phyloP scores from a whole-genome alignment of 2,113 vertebrate species.

The Percina caprodes region DNA sequence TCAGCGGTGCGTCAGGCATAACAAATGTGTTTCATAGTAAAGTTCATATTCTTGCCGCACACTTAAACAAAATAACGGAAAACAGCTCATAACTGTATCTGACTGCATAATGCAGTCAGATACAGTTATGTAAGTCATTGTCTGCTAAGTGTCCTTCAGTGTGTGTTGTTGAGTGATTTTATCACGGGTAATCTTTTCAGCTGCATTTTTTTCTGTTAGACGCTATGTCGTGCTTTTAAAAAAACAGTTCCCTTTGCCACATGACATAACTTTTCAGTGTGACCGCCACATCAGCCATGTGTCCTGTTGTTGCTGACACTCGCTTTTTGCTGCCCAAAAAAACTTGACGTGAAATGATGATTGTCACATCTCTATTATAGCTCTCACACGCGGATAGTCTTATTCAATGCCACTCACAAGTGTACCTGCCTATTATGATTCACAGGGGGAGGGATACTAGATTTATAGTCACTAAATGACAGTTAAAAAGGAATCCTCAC shows the following conservation, averaged over 20 bases:
- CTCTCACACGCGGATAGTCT: background rate
- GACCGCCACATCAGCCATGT: background rate
- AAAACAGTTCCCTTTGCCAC: background rate
- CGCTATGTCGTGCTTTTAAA: background rate
- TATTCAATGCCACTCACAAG: background rate
- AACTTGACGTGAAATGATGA: background rate
- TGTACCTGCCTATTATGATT: background rate
- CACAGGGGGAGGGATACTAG: background rate
- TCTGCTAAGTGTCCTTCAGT: background rate
- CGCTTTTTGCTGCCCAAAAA: background rate
- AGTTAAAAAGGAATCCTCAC: background rate
- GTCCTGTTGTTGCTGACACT: background rate
- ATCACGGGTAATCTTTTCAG: background rate
- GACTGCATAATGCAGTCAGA: background rate
- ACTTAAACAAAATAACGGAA: conserved; percentile 3
- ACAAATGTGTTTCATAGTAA: conserved; percentile 22
- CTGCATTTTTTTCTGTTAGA: background rate
- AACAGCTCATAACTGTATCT: background rate
- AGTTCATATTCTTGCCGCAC: conserved; percentile 33
- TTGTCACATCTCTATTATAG: background rate
- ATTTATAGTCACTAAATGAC: background rate
- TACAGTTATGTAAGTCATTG: background rate
- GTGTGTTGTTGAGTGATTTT: background rate
- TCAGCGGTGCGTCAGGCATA: conserved; percentile 32
- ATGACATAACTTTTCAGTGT: conserved; percentile 6